Evolutionary conservation across 2,888 invertebrate genomes (phyloP).

Genomic region (Oscheius sp.): DNA sequence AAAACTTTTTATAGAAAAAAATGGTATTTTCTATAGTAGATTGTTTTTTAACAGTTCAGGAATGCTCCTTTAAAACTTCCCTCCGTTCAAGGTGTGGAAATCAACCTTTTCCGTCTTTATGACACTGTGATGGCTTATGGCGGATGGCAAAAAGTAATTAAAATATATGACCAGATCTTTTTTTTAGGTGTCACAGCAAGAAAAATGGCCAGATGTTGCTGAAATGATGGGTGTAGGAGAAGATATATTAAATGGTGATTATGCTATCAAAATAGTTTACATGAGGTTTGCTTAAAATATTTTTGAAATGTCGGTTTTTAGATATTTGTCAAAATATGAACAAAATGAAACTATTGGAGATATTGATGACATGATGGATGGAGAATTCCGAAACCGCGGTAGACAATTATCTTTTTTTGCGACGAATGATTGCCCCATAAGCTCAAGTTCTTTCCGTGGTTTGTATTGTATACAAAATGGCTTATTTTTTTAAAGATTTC

Average conservation of each 20-base stretch:
- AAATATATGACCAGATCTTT: neutral
- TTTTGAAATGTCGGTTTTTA: conserved; percentile 23
- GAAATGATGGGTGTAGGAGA: conserved; percentile 76
- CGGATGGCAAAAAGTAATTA: conserved; percentile 88
- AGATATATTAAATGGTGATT: conserved; percentile 87
- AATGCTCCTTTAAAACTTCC: conserved; percentile 75
- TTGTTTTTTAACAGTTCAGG: conserved; percentile 38
- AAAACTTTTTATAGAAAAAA: conserved; percentile 69
- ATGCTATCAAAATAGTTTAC: conserved; percentile 78
- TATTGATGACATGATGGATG: conserved; percentile 55
- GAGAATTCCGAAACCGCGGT: conserved; percentile 47
- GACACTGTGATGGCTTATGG: conserved; percentile 89
- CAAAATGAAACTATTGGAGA: conserved; percentile 65
- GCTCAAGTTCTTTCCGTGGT: conserved; percentile 21
- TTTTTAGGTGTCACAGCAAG: conserved; percentile 51
- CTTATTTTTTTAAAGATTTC: conserved; percentile 30
- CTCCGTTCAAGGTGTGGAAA: conserved; percentile 85
- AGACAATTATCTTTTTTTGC: conserved; percentile 51
- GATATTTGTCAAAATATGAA: conserved; percentile 64
- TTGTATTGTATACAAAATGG: neutral
- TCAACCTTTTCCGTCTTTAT: conserved; percentile 91
- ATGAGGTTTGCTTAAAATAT: conserved; percentile 50
- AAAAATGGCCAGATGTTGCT: conserved; percentile 66
- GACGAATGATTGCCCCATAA: conserved; percentile 62
- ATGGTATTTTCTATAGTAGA: conserved; percentile 74